These are phyloP conservation scores for Callocephalon fimbriatum DNA, from an alignment of 2,113 vertebrate genomes.

Conservation along the genomic window DNA sequence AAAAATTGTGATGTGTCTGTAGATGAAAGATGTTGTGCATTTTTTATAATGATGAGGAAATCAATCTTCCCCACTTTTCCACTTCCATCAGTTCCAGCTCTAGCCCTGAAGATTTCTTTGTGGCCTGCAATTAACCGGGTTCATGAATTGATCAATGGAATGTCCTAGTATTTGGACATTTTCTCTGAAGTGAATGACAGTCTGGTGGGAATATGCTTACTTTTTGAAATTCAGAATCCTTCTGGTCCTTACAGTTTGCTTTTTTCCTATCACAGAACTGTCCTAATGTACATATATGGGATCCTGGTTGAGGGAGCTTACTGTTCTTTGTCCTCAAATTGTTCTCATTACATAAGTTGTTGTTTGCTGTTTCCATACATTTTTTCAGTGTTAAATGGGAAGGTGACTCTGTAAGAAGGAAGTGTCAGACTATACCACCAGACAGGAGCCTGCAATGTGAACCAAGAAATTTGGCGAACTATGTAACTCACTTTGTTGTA, in stretches of 20 bases:
- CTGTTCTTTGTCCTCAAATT: neutral
- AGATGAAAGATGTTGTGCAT: neutral
- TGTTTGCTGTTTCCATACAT: neutral
- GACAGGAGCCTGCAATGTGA: neutral
- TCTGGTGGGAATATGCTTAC: neutral
- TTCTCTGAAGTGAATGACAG: neutral
- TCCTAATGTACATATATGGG: neutral
- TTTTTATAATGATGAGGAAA: neutral
- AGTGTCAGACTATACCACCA: accelerated
- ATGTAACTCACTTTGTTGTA: neutral
- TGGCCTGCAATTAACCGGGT: neutral
- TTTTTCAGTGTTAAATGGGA: neutral
- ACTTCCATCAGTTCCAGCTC: neutral
- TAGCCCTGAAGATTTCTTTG: neutral
- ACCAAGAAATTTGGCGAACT: neutral
- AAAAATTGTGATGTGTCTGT: neutral
- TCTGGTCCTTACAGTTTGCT: neutral
- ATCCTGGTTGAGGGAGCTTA: neutral
- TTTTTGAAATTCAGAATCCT: neutral
- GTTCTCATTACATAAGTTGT: neutral
- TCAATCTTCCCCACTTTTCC: neutral
- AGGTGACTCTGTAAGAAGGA: neutral
- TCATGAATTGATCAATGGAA: neutral
- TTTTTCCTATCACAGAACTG: neutral
- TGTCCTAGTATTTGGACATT: neutral